Percentiles rank a stretch among this genome's conserved stretches.
Conservation (phyloP, 2,888 invertebrate genomes). For the Eristalinus sepulchralis region DNA sequence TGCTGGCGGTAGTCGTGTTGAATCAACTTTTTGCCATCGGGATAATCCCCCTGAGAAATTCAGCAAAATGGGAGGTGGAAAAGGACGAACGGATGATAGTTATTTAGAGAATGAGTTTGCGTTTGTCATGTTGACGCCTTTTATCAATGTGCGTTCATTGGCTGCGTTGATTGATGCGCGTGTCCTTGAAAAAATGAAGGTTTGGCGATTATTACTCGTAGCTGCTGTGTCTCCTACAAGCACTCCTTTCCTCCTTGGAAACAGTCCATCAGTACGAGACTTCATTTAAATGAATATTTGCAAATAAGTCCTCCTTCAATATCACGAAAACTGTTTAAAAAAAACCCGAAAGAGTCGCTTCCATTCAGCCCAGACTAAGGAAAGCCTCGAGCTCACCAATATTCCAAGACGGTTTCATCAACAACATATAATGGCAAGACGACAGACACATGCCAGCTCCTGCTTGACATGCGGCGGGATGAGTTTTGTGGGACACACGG, state of each 20-base stretch:
- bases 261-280: too few relatives aligned
- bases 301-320: too few relatives aligned
- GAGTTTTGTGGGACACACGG: not conserved
- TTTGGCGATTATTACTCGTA: too few relatives aligned
- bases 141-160: too few relatives aligned
- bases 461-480: not conserved
- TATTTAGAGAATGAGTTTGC: not conserved
- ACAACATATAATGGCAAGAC: not conserved
- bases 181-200: too few relatives aligned
- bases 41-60: not conserved
- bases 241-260: too few relatives aligned
- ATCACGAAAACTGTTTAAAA: too few relatives aligned
- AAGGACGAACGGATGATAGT: not conserved
- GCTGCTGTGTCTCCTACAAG: too few relatives aligned
- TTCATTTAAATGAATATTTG: too few relatives aligned
- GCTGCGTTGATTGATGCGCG: too few relatives aligned
- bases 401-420: not conserved
- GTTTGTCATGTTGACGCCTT: not conserved
- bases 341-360: too few relatives aligned
- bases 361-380: too few relatives aligned
- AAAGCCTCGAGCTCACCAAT: not conserved
- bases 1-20: not conserved
- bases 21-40: not conserved
- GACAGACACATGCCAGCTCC: not conserved
- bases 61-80: not conserved